A percentile compares a stretch with the other conserved stretches of the same genome.
Evolutionary conservation across 2,113 vertebrate species (phyloP).

Genomic region (Tragulus kanchil): DNA sequence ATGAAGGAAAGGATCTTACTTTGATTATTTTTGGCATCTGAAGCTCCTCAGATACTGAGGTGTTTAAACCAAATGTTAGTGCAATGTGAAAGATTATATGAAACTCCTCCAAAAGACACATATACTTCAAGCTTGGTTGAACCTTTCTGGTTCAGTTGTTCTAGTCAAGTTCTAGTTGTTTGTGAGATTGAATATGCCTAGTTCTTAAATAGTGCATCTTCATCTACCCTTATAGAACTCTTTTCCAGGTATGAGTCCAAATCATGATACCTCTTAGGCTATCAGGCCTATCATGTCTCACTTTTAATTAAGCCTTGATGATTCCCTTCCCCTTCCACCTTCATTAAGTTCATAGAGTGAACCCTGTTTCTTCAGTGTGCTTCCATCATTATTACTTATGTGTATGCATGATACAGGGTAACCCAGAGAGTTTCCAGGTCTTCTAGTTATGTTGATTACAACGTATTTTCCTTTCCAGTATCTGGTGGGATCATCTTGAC

Average conservation of each 20-base stretch:
- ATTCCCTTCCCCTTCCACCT: neutral
- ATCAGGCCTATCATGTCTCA: neutral
- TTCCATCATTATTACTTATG: neutral
- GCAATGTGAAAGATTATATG: neutral
- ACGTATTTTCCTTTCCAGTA: neutral
- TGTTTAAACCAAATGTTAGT: conserved; percentile 46
- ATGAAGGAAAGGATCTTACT: conserved; percentile 13
- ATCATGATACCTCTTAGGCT: neutral
- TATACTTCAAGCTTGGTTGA: neutral
- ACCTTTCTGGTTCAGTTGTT: neutral
- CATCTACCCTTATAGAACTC: neutral
- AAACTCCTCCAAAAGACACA: neutral
- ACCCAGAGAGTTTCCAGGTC: neutral
- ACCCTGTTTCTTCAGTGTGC: neutral
- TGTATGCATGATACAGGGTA: neutral
- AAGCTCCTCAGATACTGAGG: neutral
- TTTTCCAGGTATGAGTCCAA: neutral
- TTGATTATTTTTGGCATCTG: neutral
- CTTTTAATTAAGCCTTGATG: neutral
- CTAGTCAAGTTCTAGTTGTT: neutral
- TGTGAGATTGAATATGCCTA: neutral
- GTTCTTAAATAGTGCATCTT: neutral
- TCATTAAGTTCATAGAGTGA: neutral
- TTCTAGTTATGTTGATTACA: neutral
- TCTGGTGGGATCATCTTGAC: neutral